Conservation (phyloP, 2,797 vertebrate species). For the Prunella strophiata region DNA sequence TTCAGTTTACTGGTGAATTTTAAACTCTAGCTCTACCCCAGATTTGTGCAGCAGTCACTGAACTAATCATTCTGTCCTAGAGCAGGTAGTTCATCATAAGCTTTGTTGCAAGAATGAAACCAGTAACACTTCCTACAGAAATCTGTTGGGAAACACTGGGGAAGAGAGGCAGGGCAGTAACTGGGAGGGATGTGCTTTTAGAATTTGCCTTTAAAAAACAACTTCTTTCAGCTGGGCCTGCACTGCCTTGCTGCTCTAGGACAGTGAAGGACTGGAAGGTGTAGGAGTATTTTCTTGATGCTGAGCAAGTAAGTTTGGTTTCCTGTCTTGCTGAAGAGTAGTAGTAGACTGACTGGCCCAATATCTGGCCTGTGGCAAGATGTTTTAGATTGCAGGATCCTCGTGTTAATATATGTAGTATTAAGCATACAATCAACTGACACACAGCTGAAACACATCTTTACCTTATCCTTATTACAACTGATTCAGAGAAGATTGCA, state of each 20-base stretch:
- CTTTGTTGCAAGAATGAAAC: neutral
- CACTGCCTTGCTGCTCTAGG: neutral
- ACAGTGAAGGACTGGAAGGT: neutral
- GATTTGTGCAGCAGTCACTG: neutral
- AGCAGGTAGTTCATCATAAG: neutral
- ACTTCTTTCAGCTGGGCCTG: neutral
- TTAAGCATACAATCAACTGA: neutral
- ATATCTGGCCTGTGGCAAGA: no score
- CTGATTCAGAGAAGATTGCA: neutral
- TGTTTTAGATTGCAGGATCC: neutral
- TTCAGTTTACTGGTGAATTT: neutral
- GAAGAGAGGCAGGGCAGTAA: neutral
- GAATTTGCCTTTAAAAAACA: neutral
- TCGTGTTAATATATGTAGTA: neutral
- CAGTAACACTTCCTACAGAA: neutral
- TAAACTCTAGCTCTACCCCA: neutral
- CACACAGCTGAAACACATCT: neutral
- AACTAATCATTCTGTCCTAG: neutral
- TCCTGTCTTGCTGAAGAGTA: neutral
- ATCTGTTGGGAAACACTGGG: neutral
- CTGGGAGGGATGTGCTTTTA: neutral
- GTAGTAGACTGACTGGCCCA: neutral
- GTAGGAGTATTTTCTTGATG: neutral
- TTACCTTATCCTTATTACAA: neutral
- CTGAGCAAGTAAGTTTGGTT: neutral